Percentiles rank a stretch among this genome's conserved stretches.
These are phyloP conservation scores for Maniola hyperantus DNA, from an alignment of 2,888 invertebrate genomes.

Conservation along the genomic window DNA sequence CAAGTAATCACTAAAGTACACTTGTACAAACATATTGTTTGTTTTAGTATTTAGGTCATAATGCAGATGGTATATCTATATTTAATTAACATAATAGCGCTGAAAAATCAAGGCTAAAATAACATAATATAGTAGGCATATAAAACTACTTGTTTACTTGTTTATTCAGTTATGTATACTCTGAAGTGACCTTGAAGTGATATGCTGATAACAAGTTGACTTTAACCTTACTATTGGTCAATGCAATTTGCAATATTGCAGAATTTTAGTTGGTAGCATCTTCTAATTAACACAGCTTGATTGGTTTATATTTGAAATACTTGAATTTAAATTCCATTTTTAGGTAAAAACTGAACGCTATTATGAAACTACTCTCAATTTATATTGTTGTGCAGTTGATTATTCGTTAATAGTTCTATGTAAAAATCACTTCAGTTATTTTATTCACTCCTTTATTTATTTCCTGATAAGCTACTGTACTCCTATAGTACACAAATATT, in stretches of 20 bases:
- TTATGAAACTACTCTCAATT: background rate
- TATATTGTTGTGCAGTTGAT: background rate
- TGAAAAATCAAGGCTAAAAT: slow-evolving; percentile 24
- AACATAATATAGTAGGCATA: background rate
- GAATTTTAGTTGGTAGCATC: background rate
- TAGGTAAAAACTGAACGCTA: background rate
- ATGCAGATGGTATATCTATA: slow-evolving; percentile 8
- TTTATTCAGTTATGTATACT: slow-evolving; percentile 3
- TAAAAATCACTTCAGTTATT: no score
- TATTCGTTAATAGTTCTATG: no score
- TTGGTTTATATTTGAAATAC: slow-evolving; percentile 1
- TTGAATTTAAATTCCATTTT: slow-evolving; percentile 10
- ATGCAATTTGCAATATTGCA: slow-evolving; percentile 11
- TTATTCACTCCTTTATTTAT: no score
- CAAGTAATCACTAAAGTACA: background rate
- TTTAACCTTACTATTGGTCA: slow-evolving; percentile 1
- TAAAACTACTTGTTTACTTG: slow-evolving; percentile 2
- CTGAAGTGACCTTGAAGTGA: background rate
- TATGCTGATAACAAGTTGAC: slow-evolving; percentile 5
- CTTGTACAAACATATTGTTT: background rate
- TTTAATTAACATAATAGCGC: slow-evolving; percentile 25
- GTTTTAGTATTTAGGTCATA: slow-evolving; percentile 1
- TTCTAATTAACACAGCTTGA: slow-evolving; percentile 5
- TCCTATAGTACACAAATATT: no score
- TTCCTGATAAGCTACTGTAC: no score